Conservation (phyloP, 1,140 invertebrate genomes). For the Cydia amplana region DNA sequence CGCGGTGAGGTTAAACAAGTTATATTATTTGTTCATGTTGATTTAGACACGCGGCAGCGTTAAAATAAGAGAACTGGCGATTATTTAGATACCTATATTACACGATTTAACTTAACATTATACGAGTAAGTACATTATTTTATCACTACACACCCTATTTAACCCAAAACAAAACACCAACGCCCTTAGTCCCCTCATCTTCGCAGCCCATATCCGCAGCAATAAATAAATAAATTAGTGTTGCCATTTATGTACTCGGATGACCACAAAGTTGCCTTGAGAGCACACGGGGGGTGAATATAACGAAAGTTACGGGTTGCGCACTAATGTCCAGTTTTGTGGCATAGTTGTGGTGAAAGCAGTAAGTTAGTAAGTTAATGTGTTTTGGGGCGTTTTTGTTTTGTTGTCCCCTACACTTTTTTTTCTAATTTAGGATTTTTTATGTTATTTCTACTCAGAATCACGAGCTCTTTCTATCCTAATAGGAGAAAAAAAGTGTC, state of each 20-base stretch:
- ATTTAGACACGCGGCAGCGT: too few relatives aligned
- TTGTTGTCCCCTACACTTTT: too few relatives aligned
- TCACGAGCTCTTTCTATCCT: too few relatives aligned
- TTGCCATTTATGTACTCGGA: neutral
- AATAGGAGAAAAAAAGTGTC: too few relatives aligned
- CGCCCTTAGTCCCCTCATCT: neutral
- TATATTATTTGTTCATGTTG: too few relatives aligned
- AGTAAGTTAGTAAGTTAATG: neutral
- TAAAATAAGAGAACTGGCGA: too few relatives aligned
- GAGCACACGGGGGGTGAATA: constrained; percentile 14
- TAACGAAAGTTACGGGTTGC: constrained; percentile 17
- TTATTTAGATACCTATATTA: too few relatives aligned
- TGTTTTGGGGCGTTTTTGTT: too few relatives aligned
- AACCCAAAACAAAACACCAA: neutral
- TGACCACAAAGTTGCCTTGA: constrained; percentile 14
- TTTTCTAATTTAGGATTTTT: too few relatives aligned
- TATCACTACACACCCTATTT: neutral
- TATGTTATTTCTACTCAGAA: too few relatives aligned
- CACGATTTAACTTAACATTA: neutral
- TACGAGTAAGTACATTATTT: neutral
- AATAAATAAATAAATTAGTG: constrained; percentile 27
- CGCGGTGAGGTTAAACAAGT: too few relatives aligned
- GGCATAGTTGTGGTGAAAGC: neutral
- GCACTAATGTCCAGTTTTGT: constrained; percentile 8
- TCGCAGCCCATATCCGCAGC: neutral